Base-by-base conservation (phyloP, 2,888 invertebrate species). In the Apamea epomidion region DNA sequence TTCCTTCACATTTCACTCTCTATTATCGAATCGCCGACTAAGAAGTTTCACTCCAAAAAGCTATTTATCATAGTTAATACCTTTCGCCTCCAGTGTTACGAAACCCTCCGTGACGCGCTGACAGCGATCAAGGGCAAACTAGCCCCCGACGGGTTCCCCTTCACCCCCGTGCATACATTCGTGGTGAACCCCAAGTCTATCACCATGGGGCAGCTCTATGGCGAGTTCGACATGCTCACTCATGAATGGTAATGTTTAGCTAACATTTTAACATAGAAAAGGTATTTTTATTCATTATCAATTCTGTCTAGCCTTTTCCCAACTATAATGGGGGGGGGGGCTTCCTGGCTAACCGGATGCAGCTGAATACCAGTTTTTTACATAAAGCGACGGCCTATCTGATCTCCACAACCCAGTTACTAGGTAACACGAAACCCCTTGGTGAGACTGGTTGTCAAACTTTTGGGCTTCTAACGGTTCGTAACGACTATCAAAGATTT, bases 161-260 rank as follows among this genome's bases (percentile, higher is more conserved):
- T 98, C 93, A 97, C 97, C 25, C 95, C 97, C 0, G 98, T 98
- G 0, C 97, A 97, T 88, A 97, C 98, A 0, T 97, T 97, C 91
- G 97, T 98, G 0, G 97, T 98, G 78, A 99, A 98, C 95, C 98
- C 98, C 16, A 99, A 99, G 94, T 98, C 98, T 5, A 98, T 98
- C 85, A 98, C 98, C 10, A 98, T 98, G 98, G 98, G 98, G 0
- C 98, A 98, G 93, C 96, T 98, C n/a, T 98, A 98, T 91, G 98
- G 98, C 0, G 98, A 98, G 94, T 98, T 98, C 92, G 98, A 98
- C 93, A 92, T 98, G 74, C 97, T 98, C 86, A 98, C 98, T 0
- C 98, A 98, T 89, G 98, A 99, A 96, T 98, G 98, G 98, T 98
- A 91, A 42, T 21, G 45, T 65, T 58, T 32, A 14, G 37, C 2